Evolutionary conservation across 2,113 vertebrate species (phyloP).

Genomic region (Gracilinanus agilis): DNA sequence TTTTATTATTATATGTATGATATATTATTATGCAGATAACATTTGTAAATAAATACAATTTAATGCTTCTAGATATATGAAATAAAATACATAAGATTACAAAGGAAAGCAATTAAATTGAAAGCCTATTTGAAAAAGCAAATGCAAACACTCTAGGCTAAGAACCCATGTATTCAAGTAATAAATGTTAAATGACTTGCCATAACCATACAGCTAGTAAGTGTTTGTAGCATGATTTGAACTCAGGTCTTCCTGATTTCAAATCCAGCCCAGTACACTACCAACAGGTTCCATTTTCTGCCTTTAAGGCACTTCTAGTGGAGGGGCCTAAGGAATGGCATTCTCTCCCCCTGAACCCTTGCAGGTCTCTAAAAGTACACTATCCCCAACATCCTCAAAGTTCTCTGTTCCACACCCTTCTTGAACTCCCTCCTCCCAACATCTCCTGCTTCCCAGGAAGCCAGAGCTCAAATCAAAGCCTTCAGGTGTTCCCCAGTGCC

Average conservation of each 20-base stretch:
- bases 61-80: neutral
- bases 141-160: neutral
- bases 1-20: too few species aligned
- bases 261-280: neutral
- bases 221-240: neutral
- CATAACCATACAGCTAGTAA: neutral
- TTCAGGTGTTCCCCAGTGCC: conserved; percentile 2
- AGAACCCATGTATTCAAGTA: neutral
- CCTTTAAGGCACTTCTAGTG: neutral
- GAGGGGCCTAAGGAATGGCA: neutral
- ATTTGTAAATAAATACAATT: too few species aligned
- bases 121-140: neutral
- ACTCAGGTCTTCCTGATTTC: neutral
- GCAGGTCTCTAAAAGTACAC: neutral
- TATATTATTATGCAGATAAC: too few species aligned
- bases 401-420: neutral
- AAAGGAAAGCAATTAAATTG: neutral
- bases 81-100: neutral
- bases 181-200: neutral
- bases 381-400: neutral
- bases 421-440: neutral
- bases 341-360: neutral
- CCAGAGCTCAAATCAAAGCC: neutral
- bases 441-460: neutral
- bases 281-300: neutral